Base-by-base conservation (phyloP, 2,888 invertebrate species). In the Cosmia pyralina region DNA sequence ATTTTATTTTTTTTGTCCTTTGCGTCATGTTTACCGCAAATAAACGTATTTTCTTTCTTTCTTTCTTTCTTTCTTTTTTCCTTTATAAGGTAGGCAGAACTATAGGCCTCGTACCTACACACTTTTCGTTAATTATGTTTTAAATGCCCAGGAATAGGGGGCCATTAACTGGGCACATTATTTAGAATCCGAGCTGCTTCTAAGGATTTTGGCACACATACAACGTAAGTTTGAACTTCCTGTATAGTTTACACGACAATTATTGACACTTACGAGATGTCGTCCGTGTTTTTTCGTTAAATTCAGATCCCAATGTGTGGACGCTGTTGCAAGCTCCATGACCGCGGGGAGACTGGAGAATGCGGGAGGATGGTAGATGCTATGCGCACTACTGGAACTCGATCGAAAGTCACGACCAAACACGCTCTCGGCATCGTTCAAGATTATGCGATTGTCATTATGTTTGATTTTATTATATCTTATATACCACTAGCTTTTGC, bases 281-380 rank as follows among this genome's bases (percentile, higher is more conserved):
- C 13, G 52, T 11, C 0, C 13, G 7, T n/a, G 34, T 55, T n/a
- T n/a, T n/a, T n/a, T n/a, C n/a, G n/a, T n/a, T n/a, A n/a, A n/a
- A n/a, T n/a, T n/a, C n/a, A n/a, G n/a, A n/a, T n/a, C n/a, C n/a
- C n/a, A n/a, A n/a, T n/a, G n/a, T n/a, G n/a, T n/a, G n/a, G n/a
- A n/a, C 6, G 48, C 41, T 69, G 70, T 71, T 57, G 48, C 69
- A 17, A 44, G 59, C 52, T 22, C 59, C 72, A 52, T 38, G 72
- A 11, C 11, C 52, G 60, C 19, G 46, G 28, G 11, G 46, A 19
- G 15, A 60, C 72, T 72, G 53, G 19, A 28, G 41, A 48, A 57
- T 11, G 28, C 17, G 28, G 46, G 28, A 50, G 15, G 4, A 3
- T 15, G 46, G 19, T 22, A 28, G 38, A n/a, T 48, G 11, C 41